A percentile compares a stretch with the other conserved stretches of the same genome.
Conservation (phyloP, 1,140 invertebrate genomes). For the Drosophila dunni region DNA sequence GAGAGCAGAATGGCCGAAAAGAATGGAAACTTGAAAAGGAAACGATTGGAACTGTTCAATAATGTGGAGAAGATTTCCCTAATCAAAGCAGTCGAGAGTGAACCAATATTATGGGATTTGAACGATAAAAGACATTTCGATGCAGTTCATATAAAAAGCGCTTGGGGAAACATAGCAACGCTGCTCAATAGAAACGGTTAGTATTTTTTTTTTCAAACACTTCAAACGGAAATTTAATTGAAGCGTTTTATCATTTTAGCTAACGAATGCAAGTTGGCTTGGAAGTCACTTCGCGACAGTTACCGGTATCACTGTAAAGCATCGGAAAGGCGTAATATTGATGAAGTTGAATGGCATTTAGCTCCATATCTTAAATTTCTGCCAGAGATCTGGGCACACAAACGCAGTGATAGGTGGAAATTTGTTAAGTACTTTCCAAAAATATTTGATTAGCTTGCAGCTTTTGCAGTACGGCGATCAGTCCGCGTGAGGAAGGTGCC, state of each 20-base stretch:
- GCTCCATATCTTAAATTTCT: not conserved
- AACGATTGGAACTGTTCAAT: not conserved
- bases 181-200: not conserved
- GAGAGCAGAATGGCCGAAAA: not conserved
- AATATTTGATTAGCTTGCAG: not conserved
- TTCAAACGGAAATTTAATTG: not conserved
- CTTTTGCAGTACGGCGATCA: not conserved
- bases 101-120: not conserved
- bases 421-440: not conserved
- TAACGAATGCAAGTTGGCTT: not conserved
- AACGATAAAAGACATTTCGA: not conserved
- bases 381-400: not conserved
- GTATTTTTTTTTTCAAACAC: not conserved
- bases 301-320: not conserved
- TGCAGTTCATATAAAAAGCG: not conserved
- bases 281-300: not conserved
- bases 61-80: not conserved
- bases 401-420: not conserved
- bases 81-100: not conserved
- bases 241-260: not conserved
- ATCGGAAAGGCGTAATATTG: not conserved
- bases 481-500: not conserved
- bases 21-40: not conserved
- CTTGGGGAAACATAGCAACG: not conserved
- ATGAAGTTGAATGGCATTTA: not conserved